Evolutionary conservation across 2,888 invertebrate genomes (phyloP), one percentile per base, ranked within the genome.

Genomic region (Elysia crispata): DNA sequence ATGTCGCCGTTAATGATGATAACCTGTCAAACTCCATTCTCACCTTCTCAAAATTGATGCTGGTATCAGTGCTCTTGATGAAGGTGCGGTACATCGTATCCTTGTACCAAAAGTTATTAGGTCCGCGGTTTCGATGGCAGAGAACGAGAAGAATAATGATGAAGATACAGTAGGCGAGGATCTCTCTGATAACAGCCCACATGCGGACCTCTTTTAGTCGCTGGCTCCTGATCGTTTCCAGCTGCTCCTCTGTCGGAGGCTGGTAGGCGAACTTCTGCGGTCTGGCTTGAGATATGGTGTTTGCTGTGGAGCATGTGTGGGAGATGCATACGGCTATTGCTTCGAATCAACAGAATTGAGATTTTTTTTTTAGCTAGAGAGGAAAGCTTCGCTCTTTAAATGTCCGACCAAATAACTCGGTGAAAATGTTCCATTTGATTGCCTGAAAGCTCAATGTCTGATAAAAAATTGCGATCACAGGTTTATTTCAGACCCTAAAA

Each of bases 141-240:
- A 93, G 88, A 18, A 92, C 88, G 66, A 92, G 88, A 1, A 93
- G 87, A 20, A 93, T 88, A 90, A 91, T 91, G 18, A 93, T 85
- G 87, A 93, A 93, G 81, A 93, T 85, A 20, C 89, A 83, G 86
- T 93, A 93, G 79, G 91, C 89, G 41, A 91, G 78, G n/a, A 93
- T 92, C 85, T 93, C 93, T 75, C 91, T 85, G 18, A 93, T 79
- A 33, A 93, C 89, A 11, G 88, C 87, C 86, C 90, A 92, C 92
- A 93, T 93, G 83, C 92, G 89, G 13, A 93, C 86, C 83, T 93
- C 93, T 79, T 92, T 92, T 77, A 92, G 77, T n/a, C 93, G 86
- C 64, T 88, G 84, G 62, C 88, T 83, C 75, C 92, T 85, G 1
- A 91, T 90, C 75, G 87, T 85, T 80, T 91, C 89, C 75, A 93